Percentiles rank a stretch among this genome's conserved stretches.
phyloP scores from a whole-genome alignment of 1,140 invertebrate species.

The Mya arenaria region DNA sequence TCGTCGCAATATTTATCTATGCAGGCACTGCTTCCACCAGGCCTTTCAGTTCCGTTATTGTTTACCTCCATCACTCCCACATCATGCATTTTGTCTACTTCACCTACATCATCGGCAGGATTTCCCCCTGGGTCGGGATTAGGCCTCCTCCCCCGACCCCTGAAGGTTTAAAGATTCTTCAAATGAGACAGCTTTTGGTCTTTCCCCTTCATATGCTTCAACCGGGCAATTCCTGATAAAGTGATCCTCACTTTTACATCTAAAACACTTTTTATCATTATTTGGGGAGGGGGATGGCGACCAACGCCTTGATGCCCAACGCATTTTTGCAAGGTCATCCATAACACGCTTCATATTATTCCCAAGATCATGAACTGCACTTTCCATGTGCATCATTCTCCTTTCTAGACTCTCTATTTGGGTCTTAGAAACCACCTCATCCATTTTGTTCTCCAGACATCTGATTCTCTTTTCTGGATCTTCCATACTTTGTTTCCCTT shows the following conservation, averaged over 20 bases:
- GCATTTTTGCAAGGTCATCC: neutral
- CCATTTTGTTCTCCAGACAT: neutral
- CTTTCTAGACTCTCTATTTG: neutral
- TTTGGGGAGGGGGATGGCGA: neutral
- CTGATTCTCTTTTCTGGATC: neutral
- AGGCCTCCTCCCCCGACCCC: conserved; percentile 20
- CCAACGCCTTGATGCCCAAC: neutral
- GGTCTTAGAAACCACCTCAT: neutral
- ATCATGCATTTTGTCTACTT: too few relatives aligned
- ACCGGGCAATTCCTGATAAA: neutral
- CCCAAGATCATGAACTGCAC: too few relatives aligned
- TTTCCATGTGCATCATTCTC: neutral
- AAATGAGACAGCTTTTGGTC: neutral
- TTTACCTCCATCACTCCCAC: too few relatives aligned
- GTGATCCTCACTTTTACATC: neutral
- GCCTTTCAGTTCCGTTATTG: too few relatives aligned
- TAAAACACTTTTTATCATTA: neutral
- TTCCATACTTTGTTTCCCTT: neutral
- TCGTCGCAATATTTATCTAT: too few relatives aligned
- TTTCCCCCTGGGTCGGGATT: neutral
- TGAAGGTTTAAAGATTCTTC: neutral
- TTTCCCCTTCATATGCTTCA: neutral
- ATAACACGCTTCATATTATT: too few relatives aligned
- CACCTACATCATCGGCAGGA: too few relatives aligned
- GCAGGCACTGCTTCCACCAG: too few relatives aligned